Percentiles rank a stretch among this genome's conserved stretches.
Conservation (phyloP, 2,797 vertebrate species). For the Melanotaenia nigrans region DNA sequence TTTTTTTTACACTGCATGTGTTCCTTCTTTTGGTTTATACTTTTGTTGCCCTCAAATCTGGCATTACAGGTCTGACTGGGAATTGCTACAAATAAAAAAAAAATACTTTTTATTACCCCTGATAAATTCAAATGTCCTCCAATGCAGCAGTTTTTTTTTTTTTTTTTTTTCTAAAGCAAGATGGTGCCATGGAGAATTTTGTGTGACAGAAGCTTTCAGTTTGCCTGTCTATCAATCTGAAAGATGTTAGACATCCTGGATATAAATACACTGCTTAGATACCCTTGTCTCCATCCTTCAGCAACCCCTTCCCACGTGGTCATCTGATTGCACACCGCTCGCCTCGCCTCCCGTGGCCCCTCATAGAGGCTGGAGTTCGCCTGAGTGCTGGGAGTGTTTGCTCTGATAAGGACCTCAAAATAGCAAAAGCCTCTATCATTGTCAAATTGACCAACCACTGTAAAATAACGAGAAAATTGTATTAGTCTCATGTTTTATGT, state of each 20-base stretch:
- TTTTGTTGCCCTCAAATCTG: constrained; percentile 39
- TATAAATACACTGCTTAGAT: constrained; percentile 81
- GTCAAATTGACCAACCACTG: constrained; percentile 30
- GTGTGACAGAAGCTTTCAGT: constrained; percentile 77
- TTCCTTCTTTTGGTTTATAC: constrained; percentile 49
- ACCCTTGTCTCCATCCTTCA: constrained; percentile 72
- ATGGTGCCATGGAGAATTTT: constrained; percentile 68
- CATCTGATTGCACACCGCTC: constrained; percentile 46
- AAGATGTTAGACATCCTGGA: constrained; percentile 78
- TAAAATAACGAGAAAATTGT: background rate
- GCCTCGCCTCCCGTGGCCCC: constrained; percentile 33
- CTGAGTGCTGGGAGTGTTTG: constrained; percentile 46
- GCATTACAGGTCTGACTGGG: constrained; percentile 36
- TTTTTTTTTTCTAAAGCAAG: constrained; percentile 46
- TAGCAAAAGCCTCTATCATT: constrained; percentile 53
- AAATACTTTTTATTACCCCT: constrained; percentile 62
- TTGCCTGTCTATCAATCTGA: constrained; percentile 75
- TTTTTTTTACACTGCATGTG: constrained; percentile 50
- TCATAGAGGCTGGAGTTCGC: constrained; percentile 45
- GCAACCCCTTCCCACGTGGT: constrained; percentile 61
- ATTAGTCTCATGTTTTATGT: background rate
- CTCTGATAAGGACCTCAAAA: constrained; percentile 71
- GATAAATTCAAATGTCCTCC: constrained; percentile 41
- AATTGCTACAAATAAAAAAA: constrained; percentile 49
- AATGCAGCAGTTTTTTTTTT: constrained; percentile 49